These are phyloP conservation scores for Nyleta sp. DNA, from an alignment of 2,888 invertebrate genomes.

Conservation along the genomic window DNA sequence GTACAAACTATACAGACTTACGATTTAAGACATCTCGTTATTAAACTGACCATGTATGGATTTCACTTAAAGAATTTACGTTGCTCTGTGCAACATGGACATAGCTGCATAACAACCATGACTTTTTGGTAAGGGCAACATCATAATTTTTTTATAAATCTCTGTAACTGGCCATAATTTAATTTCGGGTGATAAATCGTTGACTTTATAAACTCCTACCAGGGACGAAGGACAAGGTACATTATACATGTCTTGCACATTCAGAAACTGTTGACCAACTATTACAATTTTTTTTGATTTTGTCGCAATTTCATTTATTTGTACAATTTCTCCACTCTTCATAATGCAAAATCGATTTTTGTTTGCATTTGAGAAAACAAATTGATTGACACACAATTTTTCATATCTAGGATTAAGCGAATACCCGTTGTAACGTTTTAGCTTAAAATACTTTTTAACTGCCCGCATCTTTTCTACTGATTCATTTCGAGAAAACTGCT, in stretches of 20 bases:
- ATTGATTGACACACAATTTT: constrained; percentile 13
- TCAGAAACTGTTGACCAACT: constrained; percentile 16
- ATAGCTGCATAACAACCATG: constrained; percentile 27
- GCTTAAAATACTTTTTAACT: constrained; percentile 14
- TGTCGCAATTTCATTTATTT: constrained; percentile 32
- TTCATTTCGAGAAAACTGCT: not conserved
- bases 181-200: constrained; percentile 10
- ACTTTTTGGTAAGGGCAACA: constrained; percentile 22
- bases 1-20: too few species aligned
- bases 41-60: too few species aligned
- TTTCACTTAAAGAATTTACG: too few species aligned
- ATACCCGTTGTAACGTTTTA: constrained; percentile 12
- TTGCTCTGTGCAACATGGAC: not conserved
- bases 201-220: constrained; percentile 15
- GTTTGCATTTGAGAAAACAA: not conserved
- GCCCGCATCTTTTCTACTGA: not conserved
- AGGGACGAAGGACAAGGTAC: constrained; percentile 19
- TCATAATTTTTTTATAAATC: constrained; percentile 18
- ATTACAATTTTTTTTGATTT: constrained; percentile 18
- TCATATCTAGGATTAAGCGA: constrained; percentile 28
- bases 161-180: constrained; percentile 21
- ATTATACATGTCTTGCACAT: constrained; percentile 1
- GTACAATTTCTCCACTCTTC: constrained; percentile 8
- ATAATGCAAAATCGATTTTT: constrained; percentile 33
- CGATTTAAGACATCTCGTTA: too few species aligned